Evolutionary conservation across 2,888 invertebrate genomes (phyloP), one percentile per base, ranked within the genome.

Genomic region (Azorinus chamasolen): DNA sequence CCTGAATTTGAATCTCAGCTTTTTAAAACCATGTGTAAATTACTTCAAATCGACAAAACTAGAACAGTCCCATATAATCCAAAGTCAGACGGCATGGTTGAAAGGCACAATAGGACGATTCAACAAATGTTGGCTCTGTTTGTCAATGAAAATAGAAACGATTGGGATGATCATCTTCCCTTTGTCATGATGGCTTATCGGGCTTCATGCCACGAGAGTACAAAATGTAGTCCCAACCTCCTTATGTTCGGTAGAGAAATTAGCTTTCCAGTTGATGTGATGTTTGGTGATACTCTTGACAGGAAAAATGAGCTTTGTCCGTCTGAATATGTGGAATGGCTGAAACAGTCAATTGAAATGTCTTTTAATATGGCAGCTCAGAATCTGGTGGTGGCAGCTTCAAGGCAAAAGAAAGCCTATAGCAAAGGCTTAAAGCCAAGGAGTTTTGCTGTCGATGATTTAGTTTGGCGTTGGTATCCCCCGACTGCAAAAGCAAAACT

Each of bases 1-100:
- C 45, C 48, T n/a, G 69, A 75, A 32, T 75, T 73, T 53, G 43
- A 73, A 50, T 59, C 54, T 14, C 18, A 46, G n/a, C 16, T 61
- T 8, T 68, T 74, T 69, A 46, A 59, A 59, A 27, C 57, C 63
- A n/a, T n/a, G n/a, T n/a, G n/a, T n/a, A n/a, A n/a, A n/a, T n/a
- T n/a, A n/a, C n/a, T n/a, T n/a, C n/a, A n/a, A n/a, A n/a, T n/a
- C n/a, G n/a, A n/a, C n/a, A n/a, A 74, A 41, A 79, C 79, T 20
- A 46, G 79, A 43, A 74, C 66, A 6, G 22, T 24, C 1, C 77
- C 77, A 16, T 71, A 72, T 46, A 61, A 65, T 54, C 72, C 66
- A 12, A 20, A 61, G 45, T 63, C 59, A 20, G 62, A 79, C 41
- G 74, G 65, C n/a, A 32, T 73, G 39, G 43, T 72, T 16, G 70